Base-by-base conservation (phyloP, 2,113 vertebrate genomes). In the Phylloscopus trochiloides region DNA sequence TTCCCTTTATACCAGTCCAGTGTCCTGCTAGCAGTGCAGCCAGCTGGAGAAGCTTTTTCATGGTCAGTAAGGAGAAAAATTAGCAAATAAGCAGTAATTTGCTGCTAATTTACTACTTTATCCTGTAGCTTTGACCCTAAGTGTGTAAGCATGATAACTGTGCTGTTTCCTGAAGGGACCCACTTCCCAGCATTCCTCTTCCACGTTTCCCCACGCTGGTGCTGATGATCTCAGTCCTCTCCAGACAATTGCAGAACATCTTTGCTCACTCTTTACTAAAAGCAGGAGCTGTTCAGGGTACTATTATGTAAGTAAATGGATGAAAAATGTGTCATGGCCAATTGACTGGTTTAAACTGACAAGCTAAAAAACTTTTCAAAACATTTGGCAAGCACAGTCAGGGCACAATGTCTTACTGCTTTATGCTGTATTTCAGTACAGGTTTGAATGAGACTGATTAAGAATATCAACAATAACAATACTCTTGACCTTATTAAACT, bases 171-270 rank as follows among this genome's bases (percentile, higher is more conserved):
- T 42, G 63, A 57, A 22, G 5, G 8, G 22, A 22, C 13, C 7
- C 5, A 6, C 14, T 22, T 92, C 15, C 40, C 32, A 47, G 29
- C 14, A 17, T 59, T 92, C 24, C 54, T 52, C 40, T 55, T 2
- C 45, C 9, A 1, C 4, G 1, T 42, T 65, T 71, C 17, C 24
- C 40, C 29, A 12, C 0, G 0, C 65, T 47, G 32, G 6, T 72
- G 63, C 47, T 84, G 24, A 3, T 68, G 87, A 17, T 50, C 10
- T 71, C 0, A 3, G 22, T 25, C 19, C 21, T 70, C 20, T 18
- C 45, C 59, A 50, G 9, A 10, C 22, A 58, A 3, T 24, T 42
- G 1, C 12, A 20, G 43, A 16, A 68, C 9, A 14, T 26, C 31
- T 47, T 47, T 78, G n/a, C 47, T 82, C 38, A 6, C 57, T 43